Evolutionary conservation across 2,888 invertebrate genomes (phyloP).

Genomic region (Hypena proboscidalis): DNA sequence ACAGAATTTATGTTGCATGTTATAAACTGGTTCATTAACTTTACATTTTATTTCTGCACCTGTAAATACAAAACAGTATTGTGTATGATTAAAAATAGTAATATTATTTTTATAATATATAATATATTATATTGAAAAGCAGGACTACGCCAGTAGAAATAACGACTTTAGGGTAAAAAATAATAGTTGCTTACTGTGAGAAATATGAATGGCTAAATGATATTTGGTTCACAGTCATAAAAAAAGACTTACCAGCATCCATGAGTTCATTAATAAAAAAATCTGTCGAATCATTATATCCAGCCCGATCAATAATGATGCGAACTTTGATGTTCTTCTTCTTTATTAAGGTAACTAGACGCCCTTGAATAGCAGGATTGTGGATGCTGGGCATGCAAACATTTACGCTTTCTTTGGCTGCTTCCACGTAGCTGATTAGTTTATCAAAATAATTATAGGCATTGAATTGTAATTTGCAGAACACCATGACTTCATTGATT

Average conservation of each 20-base stretch:
- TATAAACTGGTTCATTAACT: conserved; percentile 64
- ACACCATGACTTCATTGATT: conserved; percentile 80
- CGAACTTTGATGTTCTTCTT: conserved; percentile 69
- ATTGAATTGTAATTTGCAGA: conserved; percentile 79
- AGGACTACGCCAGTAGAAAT: too few species aligned
- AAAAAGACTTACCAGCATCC: conserved; percentile 66
- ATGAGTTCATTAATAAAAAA: conserved; percentile 73
- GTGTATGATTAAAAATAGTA: too few species aligned
- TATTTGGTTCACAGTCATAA: not conserved
- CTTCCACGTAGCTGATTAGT: conserved; percentile 72
- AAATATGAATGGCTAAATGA: too few species aligned
- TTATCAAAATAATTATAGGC: conserved; percentile 78
- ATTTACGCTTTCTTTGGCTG: conserved; percentile 66
- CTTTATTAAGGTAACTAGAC: conserved; percentile 66
- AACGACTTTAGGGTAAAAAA: too few species aligned
- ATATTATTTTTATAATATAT: too few species aligned
- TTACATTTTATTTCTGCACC: conserved; percentile 85
- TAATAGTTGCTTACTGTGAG: too few species aligned
- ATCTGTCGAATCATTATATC: conserved; percentile 71
- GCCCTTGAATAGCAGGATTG: conserved; percentile 76
- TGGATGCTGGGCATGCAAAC: conserved; percentile 81
- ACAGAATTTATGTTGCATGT: conserved; percentile 93
- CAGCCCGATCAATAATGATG: conserved; percentile 72
- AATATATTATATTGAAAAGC: too few species aligned
- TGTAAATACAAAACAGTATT: conserved; percentile 61